These are phyloP conservation scores for Parapsyche elsis DNA, from an alignment of 1,140 invertebrate genomes.

Conservation along the genomic window DNA sequence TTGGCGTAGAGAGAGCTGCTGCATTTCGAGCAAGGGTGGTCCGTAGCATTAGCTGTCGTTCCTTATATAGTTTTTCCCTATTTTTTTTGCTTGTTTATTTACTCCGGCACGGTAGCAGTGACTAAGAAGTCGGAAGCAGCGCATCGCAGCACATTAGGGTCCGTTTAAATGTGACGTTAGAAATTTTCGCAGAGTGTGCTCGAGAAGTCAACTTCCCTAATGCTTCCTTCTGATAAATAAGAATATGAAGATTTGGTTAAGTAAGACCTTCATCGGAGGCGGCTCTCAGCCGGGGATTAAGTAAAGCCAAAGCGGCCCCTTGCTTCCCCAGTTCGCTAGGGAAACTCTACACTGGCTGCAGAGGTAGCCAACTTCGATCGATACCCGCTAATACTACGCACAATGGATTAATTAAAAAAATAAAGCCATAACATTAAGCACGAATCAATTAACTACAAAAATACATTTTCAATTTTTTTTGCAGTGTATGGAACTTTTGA, in stretches of 20 bases:
- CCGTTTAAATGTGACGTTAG: constrained; percentile 30
- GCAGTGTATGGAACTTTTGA: too few species aligned
- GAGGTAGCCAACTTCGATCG: neutral
- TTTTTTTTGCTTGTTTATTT: neutral
- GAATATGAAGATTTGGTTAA: constrained; percentile 55
- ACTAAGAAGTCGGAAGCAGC: neutral
- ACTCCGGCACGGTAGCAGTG: neutral
- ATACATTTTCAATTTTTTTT: too few species aligned
- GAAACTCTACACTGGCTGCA: neutral
- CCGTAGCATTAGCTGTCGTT: constrained; percentile 16
- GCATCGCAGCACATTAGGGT: neutral
- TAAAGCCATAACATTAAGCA: too few species aligned
- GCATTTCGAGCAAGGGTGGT: constrained; percentile 12
- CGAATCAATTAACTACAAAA: too few species aligned
- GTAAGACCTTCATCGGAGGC: constrained; percentile 53
- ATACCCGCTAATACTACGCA: too few species aligned
- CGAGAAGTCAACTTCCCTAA: constrained; percentile 22
- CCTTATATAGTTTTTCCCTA: neutral
- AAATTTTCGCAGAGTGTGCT: constrained; percentile 10
- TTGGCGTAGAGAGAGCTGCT: neutral
- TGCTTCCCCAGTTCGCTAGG: constrained; percentile 7
- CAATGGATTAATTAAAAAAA: too few species aligned
- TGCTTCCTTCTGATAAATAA: constrained; percentile 52
- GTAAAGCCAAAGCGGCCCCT: constrained; percentile 45
- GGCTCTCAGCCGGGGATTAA: constrained; percentile 53